phyloP scores from a whole-genome alignment of 2,113 vertebrate genomes.

The Athene cunicularia region DNA sequence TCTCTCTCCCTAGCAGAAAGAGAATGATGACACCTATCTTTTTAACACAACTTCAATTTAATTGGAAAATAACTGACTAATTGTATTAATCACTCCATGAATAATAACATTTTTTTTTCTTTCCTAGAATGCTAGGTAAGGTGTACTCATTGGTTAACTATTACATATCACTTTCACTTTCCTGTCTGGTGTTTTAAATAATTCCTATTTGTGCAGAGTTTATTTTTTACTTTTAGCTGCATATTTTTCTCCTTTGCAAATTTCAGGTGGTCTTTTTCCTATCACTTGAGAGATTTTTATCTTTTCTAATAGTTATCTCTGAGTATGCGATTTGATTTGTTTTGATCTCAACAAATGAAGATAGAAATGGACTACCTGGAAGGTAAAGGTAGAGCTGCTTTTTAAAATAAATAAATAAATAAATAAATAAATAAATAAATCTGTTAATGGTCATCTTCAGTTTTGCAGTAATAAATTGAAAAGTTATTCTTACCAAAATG shows the following conservation, averaged over 20 bases:
- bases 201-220: neutral
- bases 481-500: neutral
- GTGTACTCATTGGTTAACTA: neutral
- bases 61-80: conserved; percentile 5
- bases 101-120: neutral
- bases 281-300: neutral
- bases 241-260: neutral
- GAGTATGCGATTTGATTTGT: neutral
- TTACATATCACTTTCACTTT: neutral
- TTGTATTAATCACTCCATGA: neutral
- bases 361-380: neutral
- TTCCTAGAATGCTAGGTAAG: neutral
- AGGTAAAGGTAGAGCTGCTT: neutral
- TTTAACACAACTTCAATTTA: neutral
- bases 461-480: neutral
- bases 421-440: too few species aligned
- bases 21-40: neutral
- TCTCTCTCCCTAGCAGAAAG: neutral
- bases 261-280: neutral
- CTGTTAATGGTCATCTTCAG: neutral
- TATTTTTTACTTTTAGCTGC: neutral
- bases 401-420: too few species aligned
- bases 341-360: neutral
- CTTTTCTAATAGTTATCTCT: neutral
- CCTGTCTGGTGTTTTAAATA: neutral